Evolutionary conservation across 2,888 invertebrate species (phyloP).

Genomic region (Pseudanteris insignis): DNA sequence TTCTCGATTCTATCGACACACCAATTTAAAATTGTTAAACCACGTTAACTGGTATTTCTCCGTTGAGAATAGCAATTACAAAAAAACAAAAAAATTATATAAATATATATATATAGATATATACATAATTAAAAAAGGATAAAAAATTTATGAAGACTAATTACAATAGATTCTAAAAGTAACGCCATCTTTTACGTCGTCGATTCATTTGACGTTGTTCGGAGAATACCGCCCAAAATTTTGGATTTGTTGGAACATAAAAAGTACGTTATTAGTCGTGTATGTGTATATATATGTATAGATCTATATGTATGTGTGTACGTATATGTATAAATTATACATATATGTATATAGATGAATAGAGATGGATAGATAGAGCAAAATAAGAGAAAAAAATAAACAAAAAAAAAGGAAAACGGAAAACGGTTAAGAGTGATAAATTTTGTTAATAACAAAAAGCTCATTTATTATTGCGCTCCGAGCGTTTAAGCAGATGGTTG

Average conservation of each 20-base stretch:
- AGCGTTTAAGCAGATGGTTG: too few species aligned
- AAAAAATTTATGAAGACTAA: slow-evolving; percentile 12
- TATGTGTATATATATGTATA: slow-evolving; percentile 14
- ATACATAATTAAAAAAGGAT: slow-evolving; percentile 11
- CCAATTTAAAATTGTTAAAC: too few species aligned
- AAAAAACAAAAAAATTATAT: too few species aligned
- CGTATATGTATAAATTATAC: slow-evolving; percentile 17
- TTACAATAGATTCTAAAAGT: too few species aligned
- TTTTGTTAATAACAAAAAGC: slow-evolving; percentile 32
- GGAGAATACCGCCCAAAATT: slow-evolving; percentile 40
- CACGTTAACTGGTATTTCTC: too few species aligned
- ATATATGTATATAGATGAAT: slow-evolving; percentile 26
- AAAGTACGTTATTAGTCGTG: slow-evolving; percentile 35
- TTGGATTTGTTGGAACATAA: slow-evolving; percentile 34
- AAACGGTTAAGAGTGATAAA: slow-evolving; percentile 42
- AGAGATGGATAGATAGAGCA: too few species aligned
- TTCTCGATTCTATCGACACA: too few species aligned
- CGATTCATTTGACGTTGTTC: slow-evolving; percentile 34
- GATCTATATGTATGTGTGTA: too few species aligned
- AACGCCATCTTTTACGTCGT: too few species aligned
- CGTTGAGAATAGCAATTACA: too few species aligned
- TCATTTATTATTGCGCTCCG: slow-evolving; percentile 40
- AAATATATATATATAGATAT: too few species aligned
- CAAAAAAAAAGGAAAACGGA: slow-evolving; percentile 36
- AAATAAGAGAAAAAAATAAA: too few species aligned